phyloP scores from a whole-genome alignment of 2,888 invertebrate species.

The Standfussiana lucernea region DNA sequence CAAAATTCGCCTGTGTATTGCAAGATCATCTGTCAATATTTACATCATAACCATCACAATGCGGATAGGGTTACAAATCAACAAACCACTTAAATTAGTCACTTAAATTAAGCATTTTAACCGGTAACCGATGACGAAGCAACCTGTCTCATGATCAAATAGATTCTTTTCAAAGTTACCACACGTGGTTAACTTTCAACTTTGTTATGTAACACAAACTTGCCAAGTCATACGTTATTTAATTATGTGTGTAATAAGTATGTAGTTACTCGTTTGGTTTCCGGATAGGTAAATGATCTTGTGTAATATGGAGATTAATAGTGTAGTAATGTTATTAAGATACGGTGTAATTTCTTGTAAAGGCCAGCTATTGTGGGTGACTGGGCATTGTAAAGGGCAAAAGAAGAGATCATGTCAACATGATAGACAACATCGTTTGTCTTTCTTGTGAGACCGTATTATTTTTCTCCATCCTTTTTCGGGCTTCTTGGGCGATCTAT shows the following conservation, averaged over 20 bases:
- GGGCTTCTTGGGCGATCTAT: neutral
- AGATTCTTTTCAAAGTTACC: conserved; percentile 9
- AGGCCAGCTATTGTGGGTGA: neutral
- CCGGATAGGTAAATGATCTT: conserved; percentile 15
- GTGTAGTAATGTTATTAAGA: neutral
- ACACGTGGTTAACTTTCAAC: conserved; percentile 24
- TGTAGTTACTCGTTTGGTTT: conserved; percentile 18
- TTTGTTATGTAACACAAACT: conserved; percentile 11
- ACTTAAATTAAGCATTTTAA: conserved; percentile 11
- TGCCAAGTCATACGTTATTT: conserved; percentile 18
- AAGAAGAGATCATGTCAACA: neutral
- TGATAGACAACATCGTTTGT: neutral
- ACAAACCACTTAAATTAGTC: neutral
- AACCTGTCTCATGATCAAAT: conserved; percentile 29
- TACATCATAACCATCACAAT: neutral
- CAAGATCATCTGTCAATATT: conserved; percentile 5
- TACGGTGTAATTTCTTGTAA: conserved; percentile 1
- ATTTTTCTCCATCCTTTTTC: no score
- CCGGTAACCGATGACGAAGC: conserved; percentile 28
- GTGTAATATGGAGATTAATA: conserved; percentile 9
- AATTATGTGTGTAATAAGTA: conserved; percentile 3
- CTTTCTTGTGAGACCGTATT: neutral
- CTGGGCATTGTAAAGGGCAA: neutral
- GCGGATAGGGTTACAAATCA: conserved; percentile 3
- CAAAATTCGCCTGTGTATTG: neutral